Evolutionary conservation across 2,113 vertebrate species (phyloP).

Genomic region (Dissostichus mawsoni): DNA sequence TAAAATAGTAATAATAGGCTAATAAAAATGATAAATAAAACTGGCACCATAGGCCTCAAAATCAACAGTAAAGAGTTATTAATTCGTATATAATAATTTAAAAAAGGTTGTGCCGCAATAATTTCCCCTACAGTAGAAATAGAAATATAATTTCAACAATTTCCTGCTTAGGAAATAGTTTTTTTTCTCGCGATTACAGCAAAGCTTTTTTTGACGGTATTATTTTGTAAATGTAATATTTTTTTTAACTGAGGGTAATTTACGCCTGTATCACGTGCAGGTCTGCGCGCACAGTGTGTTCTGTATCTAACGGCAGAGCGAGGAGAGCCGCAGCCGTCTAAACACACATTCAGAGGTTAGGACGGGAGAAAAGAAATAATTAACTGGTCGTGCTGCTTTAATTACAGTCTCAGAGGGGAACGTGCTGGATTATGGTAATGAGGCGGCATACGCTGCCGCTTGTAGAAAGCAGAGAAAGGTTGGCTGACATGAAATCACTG

Average conservation of each 20-base stretch:
- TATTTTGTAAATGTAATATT: background rate
- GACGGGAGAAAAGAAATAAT: constrained; percentile 86
- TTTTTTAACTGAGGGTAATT: background rate
- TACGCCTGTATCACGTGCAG: constrained; percentile 34
- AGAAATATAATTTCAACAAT: background rate
- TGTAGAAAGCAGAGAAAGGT: constrained; percentile 88
- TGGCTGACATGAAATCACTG: constrained; percentile 88
- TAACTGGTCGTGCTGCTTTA: constrained; percentile 93
- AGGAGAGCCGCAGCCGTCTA: constrained; percentile 47
- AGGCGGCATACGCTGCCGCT: constrained; percentile 89
- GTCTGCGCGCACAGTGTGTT: constrained; percentile 11
- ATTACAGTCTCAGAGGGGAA: constrained; percentile 95
- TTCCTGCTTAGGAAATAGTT: background rate
- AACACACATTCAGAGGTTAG: constrained; percentile 84
- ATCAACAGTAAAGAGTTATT: background rate
- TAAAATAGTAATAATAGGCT: background rate
- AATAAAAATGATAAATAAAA: background rate
- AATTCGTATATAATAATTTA: background rate
- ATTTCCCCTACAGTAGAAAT: too few relatives aligned
- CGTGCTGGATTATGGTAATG: constrained; percentile 97
- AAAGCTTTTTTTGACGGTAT: background rate
- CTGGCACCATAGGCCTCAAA: background rate
- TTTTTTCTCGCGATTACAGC: background rate
- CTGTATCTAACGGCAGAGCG: constrained; percentile 6
- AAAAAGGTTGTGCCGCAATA: too few relatives aligned